Percentiles rank a stretch among this genome's conserved stretches.
Evolutionary conservation across 2,888 invertebrate species (phyloP).

Genomic region (Stenolophus ochropezus): DNA sequence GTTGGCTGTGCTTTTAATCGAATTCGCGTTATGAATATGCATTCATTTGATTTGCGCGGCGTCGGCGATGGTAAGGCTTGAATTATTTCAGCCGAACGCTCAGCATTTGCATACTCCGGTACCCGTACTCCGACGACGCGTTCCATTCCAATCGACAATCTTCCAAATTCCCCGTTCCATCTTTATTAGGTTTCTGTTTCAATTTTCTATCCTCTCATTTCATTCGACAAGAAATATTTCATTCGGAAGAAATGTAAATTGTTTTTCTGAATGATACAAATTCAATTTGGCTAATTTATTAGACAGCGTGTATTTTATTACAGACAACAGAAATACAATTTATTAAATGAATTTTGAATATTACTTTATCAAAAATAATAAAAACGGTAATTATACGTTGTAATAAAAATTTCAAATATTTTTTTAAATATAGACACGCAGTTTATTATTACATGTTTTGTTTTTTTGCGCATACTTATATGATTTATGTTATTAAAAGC

Average conservation of each 20-base stretch:
- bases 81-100: conserved; percentile 53
- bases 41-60: conserved; percentile 49
- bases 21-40: conserved; percentile 59
- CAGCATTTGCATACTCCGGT: conserved; percentile 44
- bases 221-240: background rate
- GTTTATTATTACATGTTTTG: too few relatives aligned
- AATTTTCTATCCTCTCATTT: conserved; percentile 8
- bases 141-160: background rate
- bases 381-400: too few relatives aligned
- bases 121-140: background rate
- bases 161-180: conserved; percentile 10
- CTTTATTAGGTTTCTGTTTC: conserved; percentile 31
- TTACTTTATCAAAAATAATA: too few relatives aligned
- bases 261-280: background rate
- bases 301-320: background rate
- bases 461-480: too few relatives aligned
- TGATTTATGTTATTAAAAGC: too few relatives aligned
- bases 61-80: conserved; percentile 31
- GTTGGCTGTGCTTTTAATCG: conserved; percentile 52
- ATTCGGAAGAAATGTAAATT: background rate
- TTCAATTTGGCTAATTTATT: background rate
- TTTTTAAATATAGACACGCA: too few relatives aligned
- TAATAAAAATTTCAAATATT: too few relatives aligned
- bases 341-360: background rate
- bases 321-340: background rate